Conservation (phyloP, 1,140 invertebrate genomes). For the Bombyx mori region ASM3026992v2 NC_085130.1:11905501-11906000, state of each 20-base stretch:
- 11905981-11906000: background rate
- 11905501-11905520: background rate
- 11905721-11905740: slow-evolving; percentile 2
- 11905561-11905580: background rate
- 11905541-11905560: background rate
- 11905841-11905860: no score
- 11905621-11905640: background rate
- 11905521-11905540: background rate
- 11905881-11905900: no score
- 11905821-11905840: no score
- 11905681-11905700: background rate
- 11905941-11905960: background rate
- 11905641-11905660: background rate
- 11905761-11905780: no score
- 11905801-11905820: no score
- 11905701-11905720: slow-evolving; percentile 1
- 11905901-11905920: background rate
- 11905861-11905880: no score
- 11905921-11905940: slow-evolving; percentile 1
- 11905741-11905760: background rate
- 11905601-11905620: background rate
- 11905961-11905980: background rate
- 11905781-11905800: no score
- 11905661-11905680: background rate
- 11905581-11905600: background rate